Evolutionary conservation across 1,140 invertebrate genomes (phyloP).

Genomic region (Drosophila melanica): DNA sequence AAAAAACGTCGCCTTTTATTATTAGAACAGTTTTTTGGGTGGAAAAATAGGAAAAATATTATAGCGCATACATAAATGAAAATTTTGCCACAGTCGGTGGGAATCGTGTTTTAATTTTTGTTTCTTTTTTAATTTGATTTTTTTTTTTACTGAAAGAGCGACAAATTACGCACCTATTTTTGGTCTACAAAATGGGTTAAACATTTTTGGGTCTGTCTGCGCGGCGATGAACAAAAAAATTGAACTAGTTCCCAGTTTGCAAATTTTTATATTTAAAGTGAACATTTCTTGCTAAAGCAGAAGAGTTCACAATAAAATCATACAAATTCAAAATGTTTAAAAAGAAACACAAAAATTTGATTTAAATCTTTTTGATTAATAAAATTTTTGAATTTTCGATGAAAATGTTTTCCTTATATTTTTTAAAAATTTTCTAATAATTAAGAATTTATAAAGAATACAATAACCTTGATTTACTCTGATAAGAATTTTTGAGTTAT

Average conservation of each 20-base stretch:
- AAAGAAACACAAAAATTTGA: no score
- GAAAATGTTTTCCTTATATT: no score
- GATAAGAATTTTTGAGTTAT: no score
- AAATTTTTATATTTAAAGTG: not conserved
- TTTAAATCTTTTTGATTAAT: no score
- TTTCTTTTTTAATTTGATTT: conserved; percentile 22
- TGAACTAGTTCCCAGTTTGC: not conserved
- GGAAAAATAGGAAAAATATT: conserved; percentile 29
- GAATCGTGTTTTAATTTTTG: conserved; percentile 11
- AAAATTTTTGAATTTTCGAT: no score
- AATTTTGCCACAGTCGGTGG: conserved; percentile 14
- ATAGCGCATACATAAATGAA: conserved; percentile 18
- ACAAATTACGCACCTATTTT: conserved; percentile 51
- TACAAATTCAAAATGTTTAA: no score
- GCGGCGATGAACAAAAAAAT: conserved; percentile 14
- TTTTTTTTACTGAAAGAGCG: conserved; percentile 23
- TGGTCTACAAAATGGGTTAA: conserved; percentile 35
- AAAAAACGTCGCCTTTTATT: conserved; percentile 66
- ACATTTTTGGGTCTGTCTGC: conserved; percentile 29
- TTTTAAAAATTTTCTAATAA: no score
- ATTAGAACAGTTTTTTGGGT: conserved; percentile 59
- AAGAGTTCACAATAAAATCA: no score
- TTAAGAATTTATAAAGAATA: no score
- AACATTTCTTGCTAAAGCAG: no score
- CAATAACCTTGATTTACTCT: no score